These are phyloP conservation scores for Microplitis deprimator DNA, from an alignment of 2,888 invertebrate genomes.

Conservation along the genomic window DNA sequence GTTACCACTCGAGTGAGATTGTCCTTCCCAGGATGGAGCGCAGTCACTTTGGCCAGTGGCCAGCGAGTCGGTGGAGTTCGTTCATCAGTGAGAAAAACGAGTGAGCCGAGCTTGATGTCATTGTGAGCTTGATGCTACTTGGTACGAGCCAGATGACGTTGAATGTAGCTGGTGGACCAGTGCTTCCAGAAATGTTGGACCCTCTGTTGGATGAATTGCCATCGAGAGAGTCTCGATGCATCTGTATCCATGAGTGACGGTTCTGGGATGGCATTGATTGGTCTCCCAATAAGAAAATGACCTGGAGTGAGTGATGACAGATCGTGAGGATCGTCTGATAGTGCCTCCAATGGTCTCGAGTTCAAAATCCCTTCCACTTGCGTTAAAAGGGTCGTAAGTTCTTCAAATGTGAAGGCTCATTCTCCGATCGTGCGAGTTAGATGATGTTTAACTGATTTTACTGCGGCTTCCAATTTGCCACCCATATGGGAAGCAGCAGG, in stretches of 20 bases:
- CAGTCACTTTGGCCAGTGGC: conserved; percentile 49
- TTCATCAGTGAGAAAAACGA: conserved; percentile 48
- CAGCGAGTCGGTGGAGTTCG: conserved; percentile 46
- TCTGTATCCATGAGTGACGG: conserved; percentile 41
- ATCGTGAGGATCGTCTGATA: conserved; percentile 22
- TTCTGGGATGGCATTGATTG: conserved; percentile 17
- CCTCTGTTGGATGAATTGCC: conserved; percentile 34
- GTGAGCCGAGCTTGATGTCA: conserved; percentile 26
- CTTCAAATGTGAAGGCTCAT: conserved; percentile 29
- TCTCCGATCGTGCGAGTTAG: conserved; percentile 16
- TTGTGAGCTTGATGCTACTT: conserved; percentile 36
- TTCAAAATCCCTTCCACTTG: conserved; percentile 25
- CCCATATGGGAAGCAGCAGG: not conserved
- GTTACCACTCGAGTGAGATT: conserved; percentile 49
- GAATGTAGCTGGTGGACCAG: conserved; percentile 37
- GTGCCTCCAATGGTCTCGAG: conserved; percentile 14
- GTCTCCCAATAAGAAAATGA: conserved; percentile 16
- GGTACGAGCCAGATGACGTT: conserved; percentile 23
- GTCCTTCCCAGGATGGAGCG: conserved; percentile 51
- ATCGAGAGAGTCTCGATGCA: conserved; percentile 38
- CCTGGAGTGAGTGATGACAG: conserved; percentile 24
- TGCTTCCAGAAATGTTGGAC: conserved; percentile 36
- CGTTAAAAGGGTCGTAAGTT: conserved; percentile 12
- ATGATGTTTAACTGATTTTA: not conserved
- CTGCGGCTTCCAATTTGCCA: not conserved